Percentiles rank a stretch among this genome's conserved stretches.
phyloP scores from a whole-genome alignment of 2,113 vertebrate genomes.

The Scophthalmus maximus region DNA sequence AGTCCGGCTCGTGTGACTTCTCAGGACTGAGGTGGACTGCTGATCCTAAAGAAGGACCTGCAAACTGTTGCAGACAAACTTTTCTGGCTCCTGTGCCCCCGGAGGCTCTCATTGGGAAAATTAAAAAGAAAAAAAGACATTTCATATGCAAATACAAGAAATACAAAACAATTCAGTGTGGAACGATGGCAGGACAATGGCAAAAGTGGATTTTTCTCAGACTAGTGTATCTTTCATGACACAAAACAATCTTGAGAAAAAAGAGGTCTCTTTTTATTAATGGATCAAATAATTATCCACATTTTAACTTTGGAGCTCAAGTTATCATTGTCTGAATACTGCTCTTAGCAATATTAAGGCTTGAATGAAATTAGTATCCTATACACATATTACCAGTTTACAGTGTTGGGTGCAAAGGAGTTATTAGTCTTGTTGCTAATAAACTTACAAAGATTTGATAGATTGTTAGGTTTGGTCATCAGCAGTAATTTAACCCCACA shows the following conservation, averaged over 20 bases:
- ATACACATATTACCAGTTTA: too few relatives aligned
- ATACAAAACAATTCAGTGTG: background rate
- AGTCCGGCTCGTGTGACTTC: background rate
- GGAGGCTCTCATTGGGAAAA: background rate
- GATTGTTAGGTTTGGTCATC: background rate
- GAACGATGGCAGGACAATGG: background rate
- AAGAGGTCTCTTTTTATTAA: background rate
- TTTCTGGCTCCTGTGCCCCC: background rate
- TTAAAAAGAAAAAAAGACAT: background rate
- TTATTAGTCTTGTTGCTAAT: too few relatives aligned
- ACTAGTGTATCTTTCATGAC: background rate
- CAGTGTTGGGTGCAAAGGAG: too few relatives aligned
- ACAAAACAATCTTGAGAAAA: background rate
- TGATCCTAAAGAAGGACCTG: slow-evolving; percentile 8
- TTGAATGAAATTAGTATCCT: too few relatives aligned
- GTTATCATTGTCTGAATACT: background rate
- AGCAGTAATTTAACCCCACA: background rate
- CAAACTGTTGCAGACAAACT: background rate
- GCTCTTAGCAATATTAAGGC: too few relatives aligned
- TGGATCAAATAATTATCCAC: background rate
- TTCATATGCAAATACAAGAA: background rate
- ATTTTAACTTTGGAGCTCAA: too few relatives aligned
- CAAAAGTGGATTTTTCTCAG: background rate
- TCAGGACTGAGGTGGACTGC: background rate
- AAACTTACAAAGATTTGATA: too few relatives aligned